phyloP scores from a whole-genome alignment of 2,797 vertebrate species.

The Eremophila alpestris region DNA sequence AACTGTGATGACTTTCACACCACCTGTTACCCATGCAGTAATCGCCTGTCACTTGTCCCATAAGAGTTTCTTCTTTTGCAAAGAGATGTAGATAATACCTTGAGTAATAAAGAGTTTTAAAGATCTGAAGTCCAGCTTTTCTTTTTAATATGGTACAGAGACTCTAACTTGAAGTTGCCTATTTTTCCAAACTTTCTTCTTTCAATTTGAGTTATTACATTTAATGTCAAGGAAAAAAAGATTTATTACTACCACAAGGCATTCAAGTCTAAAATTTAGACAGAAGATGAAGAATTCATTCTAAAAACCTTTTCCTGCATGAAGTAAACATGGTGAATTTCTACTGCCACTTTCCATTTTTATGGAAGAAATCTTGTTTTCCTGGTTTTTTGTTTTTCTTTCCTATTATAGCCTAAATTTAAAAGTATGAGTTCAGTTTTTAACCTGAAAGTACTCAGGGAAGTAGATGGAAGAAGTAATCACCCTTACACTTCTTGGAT shows the following conservation, averaged over 20 bases:
- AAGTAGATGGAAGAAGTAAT: neutral
- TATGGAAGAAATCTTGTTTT: neutral
- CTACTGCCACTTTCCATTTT: neutral
- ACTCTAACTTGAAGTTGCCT: neutral
- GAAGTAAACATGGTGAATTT: neutral
- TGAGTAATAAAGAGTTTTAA: neutral
- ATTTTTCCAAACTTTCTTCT: neutral
- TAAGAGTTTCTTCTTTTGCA: neutral
- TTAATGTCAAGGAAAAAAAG: neutral
- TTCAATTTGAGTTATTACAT: neutral
- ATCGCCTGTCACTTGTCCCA: neutral
- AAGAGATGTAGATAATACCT: neutral
- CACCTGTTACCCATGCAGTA: neutral
- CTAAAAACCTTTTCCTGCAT: neutral
- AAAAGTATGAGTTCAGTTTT: neutral
- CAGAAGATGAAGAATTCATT: neutral
- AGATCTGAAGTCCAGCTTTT: neutral
- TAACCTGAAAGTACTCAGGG: neutral
- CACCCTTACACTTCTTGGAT: neutral
- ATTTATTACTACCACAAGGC: neutral
- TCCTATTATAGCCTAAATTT: neutral
- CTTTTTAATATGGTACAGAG: neutral
- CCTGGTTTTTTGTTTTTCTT: neutral
- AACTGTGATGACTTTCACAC: neutral
- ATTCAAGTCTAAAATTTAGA: neutral